Evolutionary conservation across 2,888 invertebrate species (phyloP), one percentile per base, ranked within the genome.

Genomic region (Epirrhoe tristata): DNA sequence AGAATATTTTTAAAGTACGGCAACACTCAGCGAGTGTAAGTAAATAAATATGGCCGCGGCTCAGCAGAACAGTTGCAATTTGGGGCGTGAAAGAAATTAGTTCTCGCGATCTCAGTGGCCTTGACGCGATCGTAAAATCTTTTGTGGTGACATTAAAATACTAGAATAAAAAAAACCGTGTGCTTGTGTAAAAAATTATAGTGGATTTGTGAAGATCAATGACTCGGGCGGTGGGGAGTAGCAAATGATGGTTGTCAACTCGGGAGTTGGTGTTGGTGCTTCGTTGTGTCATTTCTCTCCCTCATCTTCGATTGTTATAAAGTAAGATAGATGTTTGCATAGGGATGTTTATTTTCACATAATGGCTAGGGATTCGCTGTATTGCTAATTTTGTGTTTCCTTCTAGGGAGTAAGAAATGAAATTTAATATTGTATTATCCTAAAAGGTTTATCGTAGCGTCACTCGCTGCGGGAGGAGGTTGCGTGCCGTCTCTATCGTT

Each of bases 31-130:
- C 12, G 17, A 57, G 57, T 77, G 90, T 91, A 92, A 92, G 90
- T 91, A 92, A 92, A 93, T 91, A 91, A 93, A 91, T 91, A 92
- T 93, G 92, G 91, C 92, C 83, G 77, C 74, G 63, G 71, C 75
- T 69, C 73, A 24, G 70, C 56, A 77, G 63, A 65, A 4, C 34
- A 43, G 63, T 70, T 66, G 71, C 58, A 43, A 71, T 73, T 71
- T 63, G 58, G 66, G 68, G 63, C 69, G 73, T 69, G 58, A 69
- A 69, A 51, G 58, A 69, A 69, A 51, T 50, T 36, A 32, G 36
- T 50, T 57, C 4, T 61, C 24, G 60, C 50, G 50, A 52, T 24
- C 7, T 36, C 46, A 51, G 17, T 12, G 62, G 63, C 58, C 58
- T 50, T 58, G 17, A 6, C 14, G 14, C 14, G 12, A 46, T 39